Conservation (phyloP, 2,113 vertebrate species). For the Lethenteron reissneri region DNA sequence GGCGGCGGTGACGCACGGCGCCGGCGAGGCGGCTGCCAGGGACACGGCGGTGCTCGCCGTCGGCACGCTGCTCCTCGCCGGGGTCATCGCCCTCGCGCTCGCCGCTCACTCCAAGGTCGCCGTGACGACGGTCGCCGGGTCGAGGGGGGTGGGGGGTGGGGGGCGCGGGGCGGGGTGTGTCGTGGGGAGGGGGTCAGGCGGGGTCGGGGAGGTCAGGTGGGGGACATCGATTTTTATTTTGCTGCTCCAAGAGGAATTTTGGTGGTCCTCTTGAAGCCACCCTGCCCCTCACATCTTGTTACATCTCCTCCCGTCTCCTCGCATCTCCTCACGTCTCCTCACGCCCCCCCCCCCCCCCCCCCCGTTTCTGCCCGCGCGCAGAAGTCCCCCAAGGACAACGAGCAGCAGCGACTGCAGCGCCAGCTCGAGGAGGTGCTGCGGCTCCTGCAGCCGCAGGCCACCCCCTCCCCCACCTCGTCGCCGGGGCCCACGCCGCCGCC, state of each 20-base stretch:
- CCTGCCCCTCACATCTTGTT: conserved; percentile 9
- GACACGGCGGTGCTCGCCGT: conserved; percentile 88
- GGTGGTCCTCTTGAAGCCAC: too few species aligned
- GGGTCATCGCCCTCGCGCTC: conserved; percentile 86
- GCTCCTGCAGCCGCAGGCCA: conserved; percentile 56
- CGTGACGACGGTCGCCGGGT: background rate
- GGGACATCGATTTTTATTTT: too few species aligned
- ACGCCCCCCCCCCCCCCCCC: background rate
- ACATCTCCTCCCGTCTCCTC: background rate
- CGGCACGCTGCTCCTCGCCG: conserved; percentile 72
- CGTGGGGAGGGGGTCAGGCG: background rate
- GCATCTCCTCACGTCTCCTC: background rate
- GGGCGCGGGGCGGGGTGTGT: too few species aligned
- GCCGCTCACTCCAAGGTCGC: conserved; percentile 52
- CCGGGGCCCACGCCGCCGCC: conserved; percentile 14
- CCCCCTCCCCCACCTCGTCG: conserved; percentile 23
- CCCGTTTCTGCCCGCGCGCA: conserved; percentile 32
- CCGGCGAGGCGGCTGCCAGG: conserved; percentile 19
- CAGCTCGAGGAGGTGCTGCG: conserved; percentile 72
- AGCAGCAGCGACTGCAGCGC: conserved; percentile 63
- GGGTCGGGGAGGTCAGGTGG: background rate
- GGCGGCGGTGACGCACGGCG: too few species aligned
- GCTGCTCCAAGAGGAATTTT: too few species aligned
- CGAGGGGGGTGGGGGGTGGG: too few species aligned
- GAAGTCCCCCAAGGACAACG: conserved; percentile 50